A percentile compares a stretch with the other conserved stretches of the same genome.
These are phyloP conservation scores for Lasioglossum oenotherae DNA, from an alignment of 2,888 invertebrate genomes.

Conservation along the genomic window DNA sequence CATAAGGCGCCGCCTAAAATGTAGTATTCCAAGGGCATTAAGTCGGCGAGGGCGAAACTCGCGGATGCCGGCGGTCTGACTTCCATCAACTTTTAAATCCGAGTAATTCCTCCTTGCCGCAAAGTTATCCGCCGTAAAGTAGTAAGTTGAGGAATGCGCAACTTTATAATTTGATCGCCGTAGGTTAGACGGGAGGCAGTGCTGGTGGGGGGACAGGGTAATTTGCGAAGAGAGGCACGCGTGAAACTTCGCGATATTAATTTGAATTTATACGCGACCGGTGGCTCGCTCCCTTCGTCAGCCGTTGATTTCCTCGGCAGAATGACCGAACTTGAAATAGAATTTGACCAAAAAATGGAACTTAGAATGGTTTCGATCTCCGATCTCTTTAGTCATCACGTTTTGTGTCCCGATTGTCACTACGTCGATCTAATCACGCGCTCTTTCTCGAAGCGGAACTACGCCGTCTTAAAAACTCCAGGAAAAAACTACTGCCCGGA, in stretches of 20 bases:
- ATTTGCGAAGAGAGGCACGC: conserved; percentile 76
- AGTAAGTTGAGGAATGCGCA: conserved; percentile 80
- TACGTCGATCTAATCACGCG: neutral
- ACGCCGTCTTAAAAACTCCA: conserved; percentile 1
- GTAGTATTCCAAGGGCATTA: conserved; percentile 45
- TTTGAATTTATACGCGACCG: conserved; percentile 77
- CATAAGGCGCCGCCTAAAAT: conserved; percentile 22
- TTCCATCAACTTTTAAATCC: conserved; percentile 79
- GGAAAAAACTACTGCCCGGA: conserved; percentile 4
- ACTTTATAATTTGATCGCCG: conserved; percentile 82
- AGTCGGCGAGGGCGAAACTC: conserved; percentile 48
- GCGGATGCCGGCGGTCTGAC: conserved; percentile 74
- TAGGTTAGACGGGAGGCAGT: conserved; percentile 57
- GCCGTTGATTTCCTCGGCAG: neutral
- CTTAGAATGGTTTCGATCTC: too few species aligned
- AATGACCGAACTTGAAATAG: neutral
- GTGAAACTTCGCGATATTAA: conserved; percentile 77
- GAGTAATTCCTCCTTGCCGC: conserved; percentile 75
- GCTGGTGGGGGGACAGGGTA: conserved; percentile 61
- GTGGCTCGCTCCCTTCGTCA: neutral
- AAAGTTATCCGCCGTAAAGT: conserved; percentile 75
- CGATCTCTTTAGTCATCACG: neutral
- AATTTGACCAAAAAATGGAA: neutral
- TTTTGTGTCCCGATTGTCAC: neutral
- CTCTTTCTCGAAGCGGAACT: conserved; percentile 5